Evolutionary conservation across 2,888 invertebrate genomes (phyloP).

Genomic region (Coelopa pilipes): DNA sequence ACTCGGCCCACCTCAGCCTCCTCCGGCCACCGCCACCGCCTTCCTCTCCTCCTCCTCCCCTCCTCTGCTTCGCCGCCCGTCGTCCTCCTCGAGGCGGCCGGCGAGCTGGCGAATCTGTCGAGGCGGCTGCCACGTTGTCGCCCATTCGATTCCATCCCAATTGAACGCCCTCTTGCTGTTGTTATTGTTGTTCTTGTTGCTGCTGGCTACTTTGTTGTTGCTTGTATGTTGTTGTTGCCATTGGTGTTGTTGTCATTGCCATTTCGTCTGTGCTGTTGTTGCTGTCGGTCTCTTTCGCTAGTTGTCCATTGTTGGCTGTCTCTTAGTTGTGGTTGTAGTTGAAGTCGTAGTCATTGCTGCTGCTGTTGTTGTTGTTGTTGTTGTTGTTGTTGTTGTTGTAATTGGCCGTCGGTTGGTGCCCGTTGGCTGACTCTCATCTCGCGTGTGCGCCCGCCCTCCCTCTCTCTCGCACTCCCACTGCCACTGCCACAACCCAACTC

Average conservation of each 20-base stretch:
- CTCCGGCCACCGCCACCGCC: background rate
- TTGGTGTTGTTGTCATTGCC: too few species aligned
- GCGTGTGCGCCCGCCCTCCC: background rate
- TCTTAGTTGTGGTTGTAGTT: constrained; percentile 23
- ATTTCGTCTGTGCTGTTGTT: background rate
- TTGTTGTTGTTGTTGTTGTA: constrained; percentile 12
- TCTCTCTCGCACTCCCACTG: too few species aligned
- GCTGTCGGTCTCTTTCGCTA: constrained; percentile 34
- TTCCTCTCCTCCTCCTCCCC: background rate
- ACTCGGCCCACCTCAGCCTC: constrained; percentile 46
- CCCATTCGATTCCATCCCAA: constrained; percentile 42
- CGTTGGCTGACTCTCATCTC: background rate
- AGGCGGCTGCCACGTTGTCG: constrained; percentile 34
- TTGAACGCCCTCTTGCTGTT: constrained; percentile 18
- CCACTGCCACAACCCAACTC: too few species aligned
- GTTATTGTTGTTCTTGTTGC: constrained; percentile 28
- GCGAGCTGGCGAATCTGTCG: constrained; percentile 22
- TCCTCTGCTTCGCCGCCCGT: too few species aligned
- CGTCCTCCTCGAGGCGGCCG: background rate
- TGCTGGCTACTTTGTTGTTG: background rate
- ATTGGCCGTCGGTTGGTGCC: background rate
- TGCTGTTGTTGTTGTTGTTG: background rate
- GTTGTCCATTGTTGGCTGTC: constrained; percentile 36
- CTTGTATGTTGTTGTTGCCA: too few species aligned
- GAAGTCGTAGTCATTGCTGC: constrained; percentile 21